Conservation (phyloP, 2,113 vertebrate species). For the Eretmochelys imbricata region DNA sequence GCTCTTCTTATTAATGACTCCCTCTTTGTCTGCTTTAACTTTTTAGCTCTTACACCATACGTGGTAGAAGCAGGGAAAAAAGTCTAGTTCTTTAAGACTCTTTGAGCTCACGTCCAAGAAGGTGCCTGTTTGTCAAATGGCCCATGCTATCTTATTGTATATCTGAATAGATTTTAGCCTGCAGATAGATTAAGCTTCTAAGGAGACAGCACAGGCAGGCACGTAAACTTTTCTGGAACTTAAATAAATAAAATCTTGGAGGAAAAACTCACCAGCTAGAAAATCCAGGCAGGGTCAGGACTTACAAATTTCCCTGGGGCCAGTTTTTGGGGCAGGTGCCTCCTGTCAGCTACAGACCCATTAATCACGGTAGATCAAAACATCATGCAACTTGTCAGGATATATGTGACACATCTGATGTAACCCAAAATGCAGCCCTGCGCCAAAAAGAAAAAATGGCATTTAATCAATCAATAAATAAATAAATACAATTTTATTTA, state of each 20-base stretch:
- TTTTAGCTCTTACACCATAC: neutral
- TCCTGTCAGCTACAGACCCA: neutral
- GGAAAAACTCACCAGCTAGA: neutral
- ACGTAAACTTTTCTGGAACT: neutral
- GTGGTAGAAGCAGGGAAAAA: neutral
- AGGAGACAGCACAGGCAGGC: neutral
- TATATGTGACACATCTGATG: neutral
- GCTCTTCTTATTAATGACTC: neutral
- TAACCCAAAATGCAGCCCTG: neutral
- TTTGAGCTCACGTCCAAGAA: neutral
- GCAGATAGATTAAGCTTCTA: neutral
- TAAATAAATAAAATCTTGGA: neutral
- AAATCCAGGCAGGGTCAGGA: neutral
- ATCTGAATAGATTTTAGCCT: neutral
- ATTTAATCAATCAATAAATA: neutral
- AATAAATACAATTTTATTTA: neutral
- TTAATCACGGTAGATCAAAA: neutral
- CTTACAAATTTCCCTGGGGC: neutral
- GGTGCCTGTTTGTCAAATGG: neutral
- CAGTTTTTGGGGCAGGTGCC: neutral
- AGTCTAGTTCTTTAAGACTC: neutral
- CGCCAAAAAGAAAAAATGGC: neutral
- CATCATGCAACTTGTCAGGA: neutral
- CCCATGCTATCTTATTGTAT: neutral
- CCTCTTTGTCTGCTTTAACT: neutral